These are phyloP conservation scores for Mohoua ochrocephala DNA, from an alignment of 2,113 vertebrate species.

Conservation along the genomic window DNA sequence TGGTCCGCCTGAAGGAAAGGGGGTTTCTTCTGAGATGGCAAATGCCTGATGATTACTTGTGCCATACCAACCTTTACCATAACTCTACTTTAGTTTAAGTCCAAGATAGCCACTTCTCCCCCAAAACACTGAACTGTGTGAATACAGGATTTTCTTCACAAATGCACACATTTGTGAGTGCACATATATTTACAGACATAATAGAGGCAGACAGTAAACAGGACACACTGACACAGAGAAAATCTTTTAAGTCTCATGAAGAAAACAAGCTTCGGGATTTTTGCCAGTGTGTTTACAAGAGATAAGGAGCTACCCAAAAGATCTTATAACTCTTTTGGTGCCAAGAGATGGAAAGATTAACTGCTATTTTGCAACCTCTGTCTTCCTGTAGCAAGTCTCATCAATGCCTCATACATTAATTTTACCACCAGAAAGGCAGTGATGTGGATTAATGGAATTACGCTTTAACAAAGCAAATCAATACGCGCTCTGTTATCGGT, in stretches of 20 bases:
- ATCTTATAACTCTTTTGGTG: background rate
- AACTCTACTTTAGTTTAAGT: background rate
- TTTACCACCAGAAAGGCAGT: background rate
- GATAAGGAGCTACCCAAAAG: background rate
- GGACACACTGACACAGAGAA: background rate
- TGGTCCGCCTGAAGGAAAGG: background rate
- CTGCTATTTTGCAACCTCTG: background rate
- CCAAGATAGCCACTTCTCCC: background rate
- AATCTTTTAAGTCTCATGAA: background rate
- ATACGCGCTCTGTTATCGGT: background rate
- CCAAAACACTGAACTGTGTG: background rate
- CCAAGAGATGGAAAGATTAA: background rate
- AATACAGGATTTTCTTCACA: background rate
- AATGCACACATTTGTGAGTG: background rate
- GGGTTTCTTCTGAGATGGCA: background rate
- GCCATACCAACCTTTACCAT: background rate
- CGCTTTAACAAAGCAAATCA: background rate
- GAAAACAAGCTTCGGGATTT: background rate
- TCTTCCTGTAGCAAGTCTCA: background rate
- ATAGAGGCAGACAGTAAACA: background rate
- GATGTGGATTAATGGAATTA: background rate
- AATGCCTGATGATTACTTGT: background rate
- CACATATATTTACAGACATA: background rate
- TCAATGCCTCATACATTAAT: background rate
- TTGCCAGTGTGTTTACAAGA: background rate